Percentiles rank a stretch among this genome's conserved stretches.
These are phyloP conservation scores for Zootermopsis nevadensis DNA, from an alignment of 2,888 invertebrate species.

Conservation along the genomic window DNA sequence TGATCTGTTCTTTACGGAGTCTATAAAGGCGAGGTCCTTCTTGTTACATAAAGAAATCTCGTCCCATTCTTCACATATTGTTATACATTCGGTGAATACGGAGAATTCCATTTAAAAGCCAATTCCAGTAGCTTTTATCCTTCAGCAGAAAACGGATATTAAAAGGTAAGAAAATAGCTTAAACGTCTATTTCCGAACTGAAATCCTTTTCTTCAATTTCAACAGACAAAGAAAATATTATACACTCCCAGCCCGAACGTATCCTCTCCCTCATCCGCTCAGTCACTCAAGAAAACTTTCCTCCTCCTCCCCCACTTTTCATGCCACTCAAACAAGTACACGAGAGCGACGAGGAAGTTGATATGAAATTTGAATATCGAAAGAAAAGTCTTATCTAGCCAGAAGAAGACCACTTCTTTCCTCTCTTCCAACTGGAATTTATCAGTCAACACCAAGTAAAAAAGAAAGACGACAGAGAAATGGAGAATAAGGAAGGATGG, in stretches of 20 bases:
- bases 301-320: conserved; percentile 23
- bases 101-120: conserved; percentile 46
- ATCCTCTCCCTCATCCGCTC: not conserved
- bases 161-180: conserved; percentile 45
- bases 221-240: conserved; percentile 48
- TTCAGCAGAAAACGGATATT: conserved; percentile 39
- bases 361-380: conserved; percentile 53
- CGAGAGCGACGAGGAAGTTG: conserved; percentile 42
- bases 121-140: conserved; percentile 44
- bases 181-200: conserved; percentile 39
- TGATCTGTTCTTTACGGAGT: not conserved
- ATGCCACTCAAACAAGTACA: conserved; percentile 49
- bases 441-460: conserved; percentile 24
- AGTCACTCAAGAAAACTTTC: conserved; percentile 36
- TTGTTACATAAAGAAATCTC: conserved; percentile 26
- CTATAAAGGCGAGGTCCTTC: not conserved
- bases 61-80: not conserved
- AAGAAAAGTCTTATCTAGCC: conserved; percentile 41
- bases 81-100: conserved; percentile 1
- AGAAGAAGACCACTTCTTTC: conserved; percentile 20
- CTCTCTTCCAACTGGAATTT: conserved; percentile 21
- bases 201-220: conserved; percentile 45
- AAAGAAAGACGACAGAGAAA: not conserved
- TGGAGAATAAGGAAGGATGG: not conserved
- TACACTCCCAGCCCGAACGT: conserved; percentile 7